phyloP scores from a whole-genome alignment of 2,113 vertebrate species.

The Synodontis membranacea region DNA sequence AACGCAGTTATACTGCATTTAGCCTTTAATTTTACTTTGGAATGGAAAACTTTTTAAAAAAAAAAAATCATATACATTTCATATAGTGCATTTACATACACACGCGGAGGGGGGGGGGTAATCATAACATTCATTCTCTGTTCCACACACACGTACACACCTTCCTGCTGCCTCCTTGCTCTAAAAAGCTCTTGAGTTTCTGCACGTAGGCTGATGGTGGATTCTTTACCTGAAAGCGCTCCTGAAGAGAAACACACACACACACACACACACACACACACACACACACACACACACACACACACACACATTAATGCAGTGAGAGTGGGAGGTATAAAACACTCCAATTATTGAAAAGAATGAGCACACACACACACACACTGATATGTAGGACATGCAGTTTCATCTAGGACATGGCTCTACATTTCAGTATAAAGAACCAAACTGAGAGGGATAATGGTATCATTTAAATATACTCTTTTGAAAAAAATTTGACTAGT shows the following conservation, averaged over 20 bases:
- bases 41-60: too few relatives aligned
- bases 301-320: not conserved
- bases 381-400: not conserved
- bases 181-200: slow-evolving; percentile 85
- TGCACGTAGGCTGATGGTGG: slow-evolving; percentile 87
- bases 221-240: slow-evolving; percentile 92
- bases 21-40: not conserved
- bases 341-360: not conserved
- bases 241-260: slow-evolving; percentile 67
- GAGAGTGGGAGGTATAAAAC: not conserved
- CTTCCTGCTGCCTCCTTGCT: slow-evolving; percentile 85
- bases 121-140: not conserved
- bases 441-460: not conserved
- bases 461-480: not conserved
- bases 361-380: not conserved
- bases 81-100: too few relatives aligned
- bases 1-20: not conserved
- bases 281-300: not conserved
- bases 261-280: not conserved
- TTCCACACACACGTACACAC: slow-evolving; percentile 59
- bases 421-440: not conserved
- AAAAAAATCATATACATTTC: too few relatives aligned
- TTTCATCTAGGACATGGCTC: not conserved
- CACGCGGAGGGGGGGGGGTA: too few relatives aligned
- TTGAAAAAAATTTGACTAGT: not conserved